Evolutionary conservation across 1,140 invertebrate genomes (phyloP).

Genomic region (Vollenhovia emeryi): DNA sequence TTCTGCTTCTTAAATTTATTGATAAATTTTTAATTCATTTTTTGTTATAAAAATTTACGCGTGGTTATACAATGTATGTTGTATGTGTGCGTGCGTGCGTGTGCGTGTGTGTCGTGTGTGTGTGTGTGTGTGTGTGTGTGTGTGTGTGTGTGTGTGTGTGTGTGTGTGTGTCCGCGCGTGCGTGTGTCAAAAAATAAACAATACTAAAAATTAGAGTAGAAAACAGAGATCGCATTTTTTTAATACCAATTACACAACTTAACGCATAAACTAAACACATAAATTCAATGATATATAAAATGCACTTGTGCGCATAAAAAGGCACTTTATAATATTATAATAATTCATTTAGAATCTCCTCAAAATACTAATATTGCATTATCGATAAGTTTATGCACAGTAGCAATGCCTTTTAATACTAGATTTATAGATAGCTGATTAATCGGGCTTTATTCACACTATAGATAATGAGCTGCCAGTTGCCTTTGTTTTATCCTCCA

Average conservation of each 20-base stretch:
- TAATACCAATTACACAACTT: conserved; percentile 25
- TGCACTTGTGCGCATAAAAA: conserved; percentile 22
- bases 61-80: not conserved
- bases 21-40: conserved; percentile 4
- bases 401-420: conserved; percentile 50
- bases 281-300: conserved; percentile 19
- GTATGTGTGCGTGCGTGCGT: not conserved
- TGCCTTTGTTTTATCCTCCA: not conserved
- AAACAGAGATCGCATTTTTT: conserved; percentile 23
- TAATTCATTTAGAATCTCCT: not conserved
- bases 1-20: conserved; percentile 14
- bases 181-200: conserved; percentile 41
- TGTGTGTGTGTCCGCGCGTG: not conserved
- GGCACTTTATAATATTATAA: conserved; percentile 25
- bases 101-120: not conserved
- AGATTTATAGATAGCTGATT: conserved; percentile 42
- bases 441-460: conserved; percentile 26
- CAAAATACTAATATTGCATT: conserved; percentile 10
- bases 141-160: too few relatives aligned
- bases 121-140: not conserved
- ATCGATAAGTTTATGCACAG: conserved; percentile 17
- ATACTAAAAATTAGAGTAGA: conserved; percentile 39
- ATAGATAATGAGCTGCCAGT: not conserved
- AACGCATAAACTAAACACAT: not conserved
- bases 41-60: conserved; percentile 19